phyloP scores from a whole-genome alignment of 2,888 invertebrate species.

The Eucera pruinosa region DNA sequence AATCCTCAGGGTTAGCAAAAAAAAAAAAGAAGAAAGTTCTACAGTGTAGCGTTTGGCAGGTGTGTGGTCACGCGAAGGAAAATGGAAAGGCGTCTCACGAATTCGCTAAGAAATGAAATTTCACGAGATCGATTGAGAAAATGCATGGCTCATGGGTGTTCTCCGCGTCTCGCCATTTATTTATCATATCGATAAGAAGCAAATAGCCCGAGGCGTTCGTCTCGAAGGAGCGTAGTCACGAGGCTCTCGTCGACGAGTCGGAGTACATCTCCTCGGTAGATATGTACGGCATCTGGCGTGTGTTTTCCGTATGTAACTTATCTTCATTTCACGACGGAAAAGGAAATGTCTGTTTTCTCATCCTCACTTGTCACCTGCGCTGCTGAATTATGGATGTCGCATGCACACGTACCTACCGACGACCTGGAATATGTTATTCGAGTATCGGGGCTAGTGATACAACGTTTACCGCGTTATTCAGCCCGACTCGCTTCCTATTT shows the following conservation, averaged over 20 bases:
- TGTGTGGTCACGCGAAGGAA: too few species aligned
- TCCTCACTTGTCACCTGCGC: slow-evolving; percentile 71
- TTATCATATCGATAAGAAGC: slow-evolving; percentile 51
- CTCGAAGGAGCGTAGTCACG: slow-evolving; percentile 13
- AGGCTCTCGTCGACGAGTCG: slow-evolving; percentile 26
- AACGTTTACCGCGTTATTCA: slow-evolving; percentile 60
- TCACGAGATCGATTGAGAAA: background rate
- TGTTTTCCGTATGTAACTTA: slow-evolving; percentile 69
- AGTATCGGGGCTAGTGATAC: slow-evolving; percentile 50
- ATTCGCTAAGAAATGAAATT: slow-evolving; percentile 12
- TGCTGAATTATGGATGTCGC: slow-evolving; percentile 73
- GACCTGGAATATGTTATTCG: slow-evolving; percentile 60
- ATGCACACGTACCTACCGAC: slow-evolving; percentile 22
- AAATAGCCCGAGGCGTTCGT: slow-evolving; percentile 37
- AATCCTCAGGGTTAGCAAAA: too few species aligned
- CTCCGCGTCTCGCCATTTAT: slow-evolving; percentile 32
- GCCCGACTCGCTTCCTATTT: slow-evolving; percentile 32
- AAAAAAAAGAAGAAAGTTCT: too few species aligned
- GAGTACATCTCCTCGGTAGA: slow-evolving; percentile 40
- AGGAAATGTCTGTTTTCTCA: slow-evolving; percentile 76
- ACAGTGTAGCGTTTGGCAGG: too few species aligned
- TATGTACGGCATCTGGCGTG: slow-evolving; percentile 48
- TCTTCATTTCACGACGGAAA: slow-evolving; percentile 74
- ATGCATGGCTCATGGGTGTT: background rate
- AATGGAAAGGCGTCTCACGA: background rate